Conservation (phyloP, 2,888 invertebrate genomes). For the Pinctada fucata region DNA sequence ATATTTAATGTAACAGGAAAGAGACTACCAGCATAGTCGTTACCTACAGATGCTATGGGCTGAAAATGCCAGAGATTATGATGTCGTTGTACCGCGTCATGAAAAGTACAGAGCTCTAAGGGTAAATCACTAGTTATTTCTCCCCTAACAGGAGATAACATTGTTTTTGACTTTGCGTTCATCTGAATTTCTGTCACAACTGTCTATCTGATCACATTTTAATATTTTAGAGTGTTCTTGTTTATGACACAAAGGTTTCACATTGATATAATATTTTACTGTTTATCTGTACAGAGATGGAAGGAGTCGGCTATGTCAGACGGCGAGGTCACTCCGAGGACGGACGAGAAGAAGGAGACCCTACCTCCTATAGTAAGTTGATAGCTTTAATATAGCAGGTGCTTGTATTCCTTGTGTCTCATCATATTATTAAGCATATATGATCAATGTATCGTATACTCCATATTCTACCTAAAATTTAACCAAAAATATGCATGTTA, state of each 20-base stretch:
- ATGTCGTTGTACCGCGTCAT: conserved; percentile 52
- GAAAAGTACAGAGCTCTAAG: conserved; percentile 33
- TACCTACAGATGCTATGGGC: conserved; percentile 61
- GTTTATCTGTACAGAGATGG: conserved; percentile 7
- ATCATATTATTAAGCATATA: too few relatives aligned
- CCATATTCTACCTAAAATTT: too few relatives aligned
- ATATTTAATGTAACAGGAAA: conserved; percentile 53
- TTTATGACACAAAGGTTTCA: too few relatives aligned
- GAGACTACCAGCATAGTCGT: conserved; percentile 62
- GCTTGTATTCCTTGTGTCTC: too few relatives aligned
- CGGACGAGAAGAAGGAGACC: conserved; percentile 16
- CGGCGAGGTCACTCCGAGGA: not conserved
- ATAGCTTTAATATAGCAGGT: not conserved
- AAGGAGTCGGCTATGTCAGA: conserved; percentile 9
- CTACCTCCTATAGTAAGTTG: conserved; percentile 22
- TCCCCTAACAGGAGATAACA: not conserved
- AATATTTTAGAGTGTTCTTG: too few relatives aligned
- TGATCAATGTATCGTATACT: too few relatives aligned
- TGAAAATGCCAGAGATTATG: conserved; percentile 64
- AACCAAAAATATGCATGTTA: too few relatives aligned
- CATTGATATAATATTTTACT: too few relatives aligned
- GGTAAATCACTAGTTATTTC: conserved; percentile 8
- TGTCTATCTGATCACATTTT: too few relatives aligned
- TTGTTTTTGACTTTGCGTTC: not conserved
- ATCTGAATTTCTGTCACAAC: too few relatives aligned